phyloP scores from a whole-genome alignment of 30 jellyfish, hydroid and myxozoan genomes.

The Hydractinia symbiolongicarpus region DNA sequence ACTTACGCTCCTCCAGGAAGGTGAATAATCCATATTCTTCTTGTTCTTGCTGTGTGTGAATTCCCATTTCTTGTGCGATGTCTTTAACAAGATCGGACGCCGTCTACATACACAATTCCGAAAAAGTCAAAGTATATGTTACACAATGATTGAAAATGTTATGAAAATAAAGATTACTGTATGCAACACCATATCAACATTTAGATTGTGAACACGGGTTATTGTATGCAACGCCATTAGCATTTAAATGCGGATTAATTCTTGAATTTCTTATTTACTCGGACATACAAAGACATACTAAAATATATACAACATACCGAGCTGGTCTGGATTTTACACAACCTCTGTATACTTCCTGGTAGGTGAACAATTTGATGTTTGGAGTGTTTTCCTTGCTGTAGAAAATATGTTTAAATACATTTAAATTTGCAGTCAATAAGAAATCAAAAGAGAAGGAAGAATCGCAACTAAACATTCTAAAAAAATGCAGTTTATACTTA shows the following conservation, averaged over 20 bases:
- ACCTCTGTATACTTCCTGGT: constrained; percentile 77
- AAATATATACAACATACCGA: constrained; percentile 46
- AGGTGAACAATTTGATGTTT: constrained; percentile 62
- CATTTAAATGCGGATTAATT: no score
- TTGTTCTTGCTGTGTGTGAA: constrained; percentile 59
- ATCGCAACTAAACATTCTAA: background rate
- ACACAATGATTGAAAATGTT: no score
- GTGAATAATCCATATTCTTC: constrained; percentile 78
- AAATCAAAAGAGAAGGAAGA: background rate
- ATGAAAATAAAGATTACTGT: no score
- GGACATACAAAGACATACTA: no score
- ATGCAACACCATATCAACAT: no score
- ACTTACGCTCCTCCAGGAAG: constrained; percentile 83
- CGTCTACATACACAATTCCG: constrained; percentile 41
- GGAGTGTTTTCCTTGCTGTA: constrained; percentile 84
- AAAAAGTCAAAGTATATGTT: background rate
- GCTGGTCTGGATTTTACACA: constrained; percentile 69
- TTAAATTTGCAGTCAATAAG: no score
- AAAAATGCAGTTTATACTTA: background rate
- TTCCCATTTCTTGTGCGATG: constrained; percentile 80
- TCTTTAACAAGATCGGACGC: constrained; percentile 82
- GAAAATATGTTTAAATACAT: background rate
- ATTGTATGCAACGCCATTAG: no score
- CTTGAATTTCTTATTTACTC: no score
- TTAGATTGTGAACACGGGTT: no score